These are phyloP conservation scores for Wiebesia pumilae DNA, from an alignment of 1,140 invertebrate genomes.

Conservation along the genomic window DNA sequence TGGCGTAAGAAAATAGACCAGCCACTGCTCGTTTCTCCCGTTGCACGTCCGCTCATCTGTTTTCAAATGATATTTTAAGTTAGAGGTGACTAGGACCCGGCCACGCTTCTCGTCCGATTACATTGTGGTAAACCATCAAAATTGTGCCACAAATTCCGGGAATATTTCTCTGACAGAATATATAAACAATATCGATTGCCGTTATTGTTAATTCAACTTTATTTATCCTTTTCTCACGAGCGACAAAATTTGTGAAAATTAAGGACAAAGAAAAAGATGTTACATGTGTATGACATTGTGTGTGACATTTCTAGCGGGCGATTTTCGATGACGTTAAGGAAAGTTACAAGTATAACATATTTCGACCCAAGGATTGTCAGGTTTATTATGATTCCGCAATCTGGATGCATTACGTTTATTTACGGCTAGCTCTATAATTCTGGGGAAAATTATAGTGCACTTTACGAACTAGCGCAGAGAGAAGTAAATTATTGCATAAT, in stretches of 20 bases:
- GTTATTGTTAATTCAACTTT: background rate
- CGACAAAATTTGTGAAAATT: background rate
- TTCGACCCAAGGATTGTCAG: background rate
- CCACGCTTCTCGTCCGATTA: background rate
- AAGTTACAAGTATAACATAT: background rate
- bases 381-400: background rate
- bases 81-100: background rate
- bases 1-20: background rate
- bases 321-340: background rate
- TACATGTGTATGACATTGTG: too few relatives aligned
- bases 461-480: background rate
- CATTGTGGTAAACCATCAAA: background rate
- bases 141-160: background rate
- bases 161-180: background rate
- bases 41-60: background rate
- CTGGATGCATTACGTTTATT: background rate
- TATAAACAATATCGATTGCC: background rate
- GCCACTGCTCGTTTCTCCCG: background rate
- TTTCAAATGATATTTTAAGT: background rate
- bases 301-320: background rate
- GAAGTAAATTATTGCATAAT: slow-evolving; percentile 3
- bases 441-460: background rate
- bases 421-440: background rate
- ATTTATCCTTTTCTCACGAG: background rate
- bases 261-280: background rate